These are phyloP conservation scores for Diplolepis rosae DNA, from an alignment of 2,888 invertebrate genomes.

Conservation along the genomic window DNA sequence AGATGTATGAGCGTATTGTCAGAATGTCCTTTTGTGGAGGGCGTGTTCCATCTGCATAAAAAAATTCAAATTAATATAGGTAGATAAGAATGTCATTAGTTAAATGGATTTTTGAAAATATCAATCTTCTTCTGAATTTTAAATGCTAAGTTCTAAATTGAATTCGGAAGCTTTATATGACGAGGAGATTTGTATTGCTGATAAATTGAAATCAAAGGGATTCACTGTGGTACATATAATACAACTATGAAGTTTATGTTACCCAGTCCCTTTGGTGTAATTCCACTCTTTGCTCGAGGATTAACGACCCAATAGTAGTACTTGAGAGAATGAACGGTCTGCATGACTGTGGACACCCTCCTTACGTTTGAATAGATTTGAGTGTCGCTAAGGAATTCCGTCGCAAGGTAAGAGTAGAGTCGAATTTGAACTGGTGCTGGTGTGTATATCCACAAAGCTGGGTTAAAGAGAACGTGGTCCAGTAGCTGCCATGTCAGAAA, in stretches of 20 bases:
- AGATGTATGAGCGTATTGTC: constrained; percentile 94
- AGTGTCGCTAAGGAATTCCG: constrained; percentile 98
- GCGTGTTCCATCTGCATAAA: constrained; percentile 88
- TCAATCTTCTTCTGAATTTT: background rate
- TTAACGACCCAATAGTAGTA: constrained; percentile 99
- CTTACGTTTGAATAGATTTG: constrained; percentile 98
- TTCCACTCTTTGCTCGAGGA: constrained; percentile 95
- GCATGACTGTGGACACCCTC: constrained; percentile 96
- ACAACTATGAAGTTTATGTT: constrained; percentile 68
- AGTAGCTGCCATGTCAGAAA: constrained; percentile 96
- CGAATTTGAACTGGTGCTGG: constrained; percentile 95
- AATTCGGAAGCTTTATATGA: background rate
- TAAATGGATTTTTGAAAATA: background rate
- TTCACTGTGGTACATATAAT: background rate
- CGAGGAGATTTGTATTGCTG: background rate
- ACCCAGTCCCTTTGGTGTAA: constrained; percentile 96
- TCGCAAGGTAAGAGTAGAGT: constrained; percentile 97
- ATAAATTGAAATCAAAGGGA: background rate
- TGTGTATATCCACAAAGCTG: constrained; percentile 98
- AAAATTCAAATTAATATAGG: background rate
- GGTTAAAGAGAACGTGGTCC: constrained; percentile 99
- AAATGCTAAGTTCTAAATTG: background rate
- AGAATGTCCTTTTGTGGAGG: constrained; percentile 96
- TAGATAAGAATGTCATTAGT: background rate
- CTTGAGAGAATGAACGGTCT: constrained; percentile 98